A percentile compares a stretch with the other conserved stretches of the same genome.
Evolutionary conservation across 2,888 invertebrate genomes (phyloP).

Genomic region (Linyphia triangularis): DNA sequence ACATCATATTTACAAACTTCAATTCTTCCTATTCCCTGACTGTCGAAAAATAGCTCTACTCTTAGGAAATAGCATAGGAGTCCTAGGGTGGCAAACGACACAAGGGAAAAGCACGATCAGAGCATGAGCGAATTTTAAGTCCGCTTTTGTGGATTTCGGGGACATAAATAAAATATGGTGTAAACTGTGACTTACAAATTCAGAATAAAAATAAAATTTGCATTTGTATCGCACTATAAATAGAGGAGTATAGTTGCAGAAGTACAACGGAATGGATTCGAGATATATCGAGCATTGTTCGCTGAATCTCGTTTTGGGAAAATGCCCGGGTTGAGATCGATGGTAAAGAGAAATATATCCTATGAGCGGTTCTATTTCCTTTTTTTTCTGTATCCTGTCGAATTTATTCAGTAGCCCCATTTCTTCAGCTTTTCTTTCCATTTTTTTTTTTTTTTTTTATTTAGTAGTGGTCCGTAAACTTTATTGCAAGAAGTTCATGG

Average conservation of each 20-base stretch:
- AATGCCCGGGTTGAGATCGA: constrained; percentile 37
- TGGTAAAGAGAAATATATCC: constrained; percentile 53
- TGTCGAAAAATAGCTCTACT: not conserved
- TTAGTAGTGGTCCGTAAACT: not conserved
- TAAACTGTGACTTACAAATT: constrained; percentile 30
- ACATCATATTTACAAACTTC: not conserved
- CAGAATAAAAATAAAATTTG: constrained; percentile 44
- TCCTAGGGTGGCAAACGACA: not conserved
- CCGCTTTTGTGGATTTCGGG: not conserved
- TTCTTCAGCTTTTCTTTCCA: not conserved
- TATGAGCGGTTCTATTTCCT: constrained; percentile 9
- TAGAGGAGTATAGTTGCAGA: not conserved
- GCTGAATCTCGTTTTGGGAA: constrained; percentile 21
- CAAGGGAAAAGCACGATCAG: not conserved
- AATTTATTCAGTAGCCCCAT: constrained; percentile 3
- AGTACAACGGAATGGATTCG: constrained; percentile 12
- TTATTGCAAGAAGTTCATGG: not conserved
- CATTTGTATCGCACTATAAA: constrained; percentile 52
- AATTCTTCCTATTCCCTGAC: not conserved
- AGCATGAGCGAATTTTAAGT: not conserved
- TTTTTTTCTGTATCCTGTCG: constrained; percentile 8
- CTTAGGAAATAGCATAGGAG: not conserved
- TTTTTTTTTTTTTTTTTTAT: constrained; percentile 14
- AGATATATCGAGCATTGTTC: constrained; percentile 25
- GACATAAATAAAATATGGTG: constrained; percentile 49